These are phyloP conservation scores for Ophonus ardosiacus DNA, from an alignment of 2,888 invertebrate genomes.

Conservation along the genomic window DNA sequence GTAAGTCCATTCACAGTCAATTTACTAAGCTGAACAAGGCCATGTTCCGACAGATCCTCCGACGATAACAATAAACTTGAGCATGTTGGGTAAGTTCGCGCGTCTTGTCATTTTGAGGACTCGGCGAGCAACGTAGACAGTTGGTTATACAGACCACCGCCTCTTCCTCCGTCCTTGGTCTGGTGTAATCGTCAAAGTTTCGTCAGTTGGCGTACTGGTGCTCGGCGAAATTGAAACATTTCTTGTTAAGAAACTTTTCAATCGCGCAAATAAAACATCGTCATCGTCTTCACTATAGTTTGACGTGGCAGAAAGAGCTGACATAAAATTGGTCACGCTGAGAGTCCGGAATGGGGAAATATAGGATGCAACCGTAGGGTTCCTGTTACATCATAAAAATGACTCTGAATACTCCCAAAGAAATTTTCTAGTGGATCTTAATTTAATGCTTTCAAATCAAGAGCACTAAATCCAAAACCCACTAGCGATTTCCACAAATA, in stretches of 20 bases:
- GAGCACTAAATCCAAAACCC: neutral
- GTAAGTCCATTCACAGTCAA: neutral
- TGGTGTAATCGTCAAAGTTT: neutral
- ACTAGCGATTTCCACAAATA: constrained; percentile 45
- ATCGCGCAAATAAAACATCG: constrained; percentile 4
- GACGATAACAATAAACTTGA: too few relatives aligned
- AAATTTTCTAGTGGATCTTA: constrained; percentile 40
- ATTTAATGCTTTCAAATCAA: constrained; percentile 24
- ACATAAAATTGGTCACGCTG: constrained; percentile 16
- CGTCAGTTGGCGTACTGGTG: neutral
- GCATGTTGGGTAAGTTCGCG: neutral
- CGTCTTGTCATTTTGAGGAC: neutral
- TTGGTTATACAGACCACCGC: neutral
- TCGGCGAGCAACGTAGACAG: neutral
- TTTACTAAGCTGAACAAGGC: neutral
- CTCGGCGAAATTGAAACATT: neutral
- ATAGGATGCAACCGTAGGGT: constrained; percentile 26
- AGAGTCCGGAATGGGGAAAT: constrained; percentile 28
- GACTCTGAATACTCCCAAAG: constrained; percentile 26
- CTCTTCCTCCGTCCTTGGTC: neutral
- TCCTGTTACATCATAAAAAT: constrained; percentile 38
- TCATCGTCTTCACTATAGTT: constrained; percentile 9
- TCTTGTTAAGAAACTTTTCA: constrained; percentile 5
- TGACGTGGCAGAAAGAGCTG: neutral
- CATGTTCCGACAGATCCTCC: neutral